Conservation (phyloP, 2,113 vertebrate genomes). For the Megaptera novaeangliae region DNA sequence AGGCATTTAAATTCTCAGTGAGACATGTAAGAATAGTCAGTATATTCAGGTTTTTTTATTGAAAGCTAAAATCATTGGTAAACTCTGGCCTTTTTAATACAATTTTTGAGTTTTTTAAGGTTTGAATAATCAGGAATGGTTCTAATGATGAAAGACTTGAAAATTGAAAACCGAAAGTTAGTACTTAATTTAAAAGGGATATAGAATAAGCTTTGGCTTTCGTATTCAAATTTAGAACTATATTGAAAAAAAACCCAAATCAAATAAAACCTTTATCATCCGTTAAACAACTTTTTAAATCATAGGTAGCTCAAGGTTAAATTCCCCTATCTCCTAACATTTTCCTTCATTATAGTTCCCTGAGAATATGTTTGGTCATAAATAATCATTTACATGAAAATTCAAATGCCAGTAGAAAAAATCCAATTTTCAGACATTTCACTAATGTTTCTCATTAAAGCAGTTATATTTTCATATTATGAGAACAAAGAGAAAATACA, state of each 20-base stretch:
- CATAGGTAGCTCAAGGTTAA: background rate
- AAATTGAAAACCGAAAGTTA: background rate
- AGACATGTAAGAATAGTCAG: background rate
- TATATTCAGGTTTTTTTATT: background rate
- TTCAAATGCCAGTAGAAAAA: background rate
- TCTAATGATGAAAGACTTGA: background rate
- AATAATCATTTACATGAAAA: background rate
- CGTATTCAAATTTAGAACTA: background rate
- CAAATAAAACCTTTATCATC: background rate
- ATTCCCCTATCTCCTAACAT: background rate
- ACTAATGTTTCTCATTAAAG: background rate
- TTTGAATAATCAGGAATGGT: background rate
- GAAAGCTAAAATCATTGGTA: background rate
- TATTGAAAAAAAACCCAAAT: background rate
- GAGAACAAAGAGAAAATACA: background rate
- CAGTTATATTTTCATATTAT: background rate
- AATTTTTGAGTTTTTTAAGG: background rate
- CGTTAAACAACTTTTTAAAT: background rate
- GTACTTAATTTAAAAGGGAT: background rate
- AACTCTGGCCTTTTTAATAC: background rate
- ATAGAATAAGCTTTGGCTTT: background rate
- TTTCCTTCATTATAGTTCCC: background rate
- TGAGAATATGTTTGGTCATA: background rate
- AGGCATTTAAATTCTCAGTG: background rate
- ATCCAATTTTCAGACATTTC: background rate